Evolutionary conservation across 2,113 vertebrate species (phyloP), one percentile per base, ranked within the genome.

Genomic region (Hypomesus transpacificus): DNA sequence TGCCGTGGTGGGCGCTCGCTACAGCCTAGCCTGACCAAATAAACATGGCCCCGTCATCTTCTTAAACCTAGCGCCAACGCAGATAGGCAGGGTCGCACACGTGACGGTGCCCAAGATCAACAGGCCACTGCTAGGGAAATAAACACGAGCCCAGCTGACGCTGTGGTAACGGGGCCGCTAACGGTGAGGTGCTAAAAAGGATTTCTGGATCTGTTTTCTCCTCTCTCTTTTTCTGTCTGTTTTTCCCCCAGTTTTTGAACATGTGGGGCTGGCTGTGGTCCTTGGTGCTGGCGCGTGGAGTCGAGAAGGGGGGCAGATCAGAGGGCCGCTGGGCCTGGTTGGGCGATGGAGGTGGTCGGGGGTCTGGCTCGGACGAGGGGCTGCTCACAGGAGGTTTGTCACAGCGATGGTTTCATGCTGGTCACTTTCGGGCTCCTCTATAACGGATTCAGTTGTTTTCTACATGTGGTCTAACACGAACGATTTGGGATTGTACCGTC

Each of bases 31-130:
- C 3, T 69, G 71, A 82, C 68, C 46, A 71, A 74, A 80, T 78
- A 77, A 80, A 80, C 74, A 82, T 69, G 75, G 73, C 77, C 3
- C 77, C 3, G 26, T 28, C 74, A 51, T 68, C 64, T 53, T 66
- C 62, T 46, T 58, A 59, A 65, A 17, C 11, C 8, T 1, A 59
- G 70, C 72, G 60, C 17, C 39, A 14, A 20, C 60, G 52, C 57
- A 61, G 22, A 14, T 20, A 54, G 52, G 69, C 57, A 28, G 54
- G 73, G 28, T 69, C 57, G 50, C 66, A 68, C 74, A 66, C 70
- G 18, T 16, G 53, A 17, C 4, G 73, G 68, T 62, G 69, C 56
- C 74, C 61, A 58, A 67, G 76, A 75, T 72, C 72, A 82, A 73
- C 74, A 69, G 46, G 2, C 17, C 7, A 13, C 24, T 14, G 3